Percentiles rank a stretch among this genome's conserved stretches.
Conservation (phyloP, 2,888 invertebrate genomes). For the Caprella mutica region DNA sequence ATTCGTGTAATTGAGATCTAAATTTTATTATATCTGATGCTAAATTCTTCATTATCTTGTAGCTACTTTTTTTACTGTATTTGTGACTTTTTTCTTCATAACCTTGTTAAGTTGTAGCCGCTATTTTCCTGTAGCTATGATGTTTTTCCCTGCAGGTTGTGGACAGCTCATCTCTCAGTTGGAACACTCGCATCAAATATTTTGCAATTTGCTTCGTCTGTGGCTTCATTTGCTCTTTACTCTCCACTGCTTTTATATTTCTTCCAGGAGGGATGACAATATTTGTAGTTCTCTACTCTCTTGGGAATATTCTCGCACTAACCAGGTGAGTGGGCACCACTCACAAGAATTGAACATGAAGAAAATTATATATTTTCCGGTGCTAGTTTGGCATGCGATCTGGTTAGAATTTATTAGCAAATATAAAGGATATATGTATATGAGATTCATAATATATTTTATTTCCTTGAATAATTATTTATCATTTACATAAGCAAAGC, state of each 20-base stretch:
- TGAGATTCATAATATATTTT: no score
- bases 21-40: slow-evolving; percentile 65
- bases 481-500: no score
- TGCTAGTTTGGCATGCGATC: no score
- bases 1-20: no score
- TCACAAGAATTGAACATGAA: no score
- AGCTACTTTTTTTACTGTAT: slow-evolving; percentile 53
- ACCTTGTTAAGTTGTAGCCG: slow-evolving; percentile 72
- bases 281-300: slow-evolving; percentile 69
- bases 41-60: slow-evolving; percentile 64
- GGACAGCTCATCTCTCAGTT: slow-evolving; percentile 62
- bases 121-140: slow-evolving; percentile 57
- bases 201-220: slow-evolving; percentile 67
- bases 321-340: slow-evolving; percentile 46
- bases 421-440: no score
- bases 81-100: slow-evolving; percentile 53
- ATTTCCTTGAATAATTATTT: no score
- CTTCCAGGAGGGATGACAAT: slow-evolving; percentile 50
- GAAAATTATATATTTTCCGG: no score
- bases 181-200: slow-evolving; percentile 73
- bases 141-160: slow-evolving; percentile 55
- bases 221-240: slow-evolving; percentile 63
- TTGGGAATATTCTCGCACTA: slow-evolving; percentile 64
- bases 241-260: slow-evolving; percentile 60
- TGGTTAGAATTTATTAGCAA: no score